Evolutionary conservation across 2,113 vertebrate species (phyloP), one percentile per base, ranked within the genome.

Genomic region (Athene noctua): DNA sequence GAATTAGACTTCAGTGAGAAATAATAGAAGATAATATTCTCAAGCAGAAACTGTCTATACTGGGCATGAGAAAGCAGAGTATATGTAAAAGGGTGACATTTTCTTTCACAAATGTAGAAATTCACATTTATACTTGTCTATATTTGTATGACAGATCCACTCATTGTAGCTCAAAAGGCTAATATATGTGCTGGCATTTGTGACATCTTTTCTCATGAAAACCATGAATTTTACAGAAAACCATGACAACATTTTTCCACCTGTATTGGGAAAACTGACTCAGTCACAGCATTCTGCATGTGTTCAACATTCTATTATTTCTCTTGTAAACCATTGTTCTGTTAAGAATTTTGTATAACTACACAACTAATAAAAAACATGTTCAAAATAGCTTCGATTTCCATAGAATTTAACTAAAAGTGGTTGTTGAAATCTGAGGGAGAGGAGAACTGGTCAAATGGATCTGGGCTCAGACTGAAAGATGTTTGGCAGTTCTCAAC

Each of bases 201-300:
- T 27, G 15, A 85, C 34, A 34, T 22, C 3, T 61, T 89, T 89
- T 61, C 17, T 26, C 15, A 65, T 47, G 15, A 51, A 74, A 85
- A 71, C 1, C 20, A 12, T 59, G 27, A 79, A 38, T 67, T 65
- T 62, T 75, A 30, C 6, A 65, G 40, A 61, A 96, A 93, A 71
- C 3, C 17, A 49, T 0, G 1, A 30, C 23, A 71, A 13, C 1
- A 18, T 19, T 78, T 34, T 70, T 30, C 3, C 4, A 3, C 0
- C 22, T 34, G 14, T 58, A 51, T 20, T 5, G 15, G 9, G 23
- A 82, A 79, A 94, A 57, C 6, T 20, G 32, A 62, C n/a, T 13
- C 5, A 54, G 30, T 68, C 34, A 65, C 14, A 61, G 7, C 4
- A 21, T 9, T 79, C 12, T 47, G 13, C 1, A 0, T 38, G 4